Conservation (phyloP, 2,888 invertebrate species). For the Ophion ventricosus region DNA sequence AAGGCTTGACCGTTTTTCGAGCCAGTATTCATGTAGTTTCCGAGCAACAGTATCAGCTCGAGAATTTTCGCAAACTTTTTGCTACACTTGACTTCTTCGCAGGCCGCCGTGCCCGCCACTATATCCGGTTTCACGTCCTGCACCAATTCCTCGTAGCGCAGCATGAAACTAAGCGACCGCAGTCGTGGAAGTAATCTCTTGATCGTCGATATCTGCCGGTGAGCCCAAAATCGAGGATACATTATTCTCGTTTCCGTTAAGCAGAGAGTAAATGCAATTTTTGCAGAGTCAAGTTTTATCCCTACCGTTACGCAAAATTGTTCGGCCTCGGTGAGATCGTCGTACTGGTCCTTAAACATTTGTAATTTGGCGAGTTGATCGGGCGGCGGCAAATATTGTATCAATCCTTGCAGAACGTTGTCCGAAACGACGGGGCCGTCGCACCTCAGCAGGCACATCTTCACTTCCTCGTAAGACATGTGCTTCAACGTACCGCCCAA, state of each 20-base stretch:
- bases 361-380: constrained; percentile 94
- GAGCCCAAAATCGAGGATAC: background rate
- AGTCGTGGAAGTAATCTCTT: constrained; percentile 94
- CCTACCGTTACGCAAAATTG: constrained; percentile 94
- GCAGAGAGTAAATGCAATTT: background rate
- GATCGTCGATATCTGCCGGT: constrained; percentile 90
- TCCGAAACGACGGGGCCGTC: constrained; percentile 94
- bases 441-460: constrained; percentile 92
- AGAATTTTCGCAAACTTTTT: constrained; percentile 95
- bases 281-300: background rate
- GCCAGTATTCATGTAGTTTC: constrained; percentile 98
- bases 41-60: constrained; percentile 94
- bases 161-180: constrained; percentile 94
- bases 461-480: constrained; percentile 91
- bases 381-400: constrained; percentile 95
- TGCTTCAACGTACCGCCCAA: constrained; percentile 94
- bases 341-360: constrained; percentile 90
- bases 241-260: background rate
- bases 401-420: constrained; percentile 94
- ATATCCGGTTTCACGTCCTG: constrained; percentile 96
- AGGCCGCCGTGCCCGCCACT: constrained; percentile 97
- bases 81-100: constrained; percentile 95
- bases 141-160: constrained; percentile 94
- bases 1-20: constrained; percentile 96
- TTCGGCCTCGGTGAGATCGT: constrained; percentile 95